Percentiles rank a stretch among this genome's conserved stretches.
phyloP scores from a whole-genome alignment of 2,797 vertebrate species.

The Tapera naevia region DNA sequence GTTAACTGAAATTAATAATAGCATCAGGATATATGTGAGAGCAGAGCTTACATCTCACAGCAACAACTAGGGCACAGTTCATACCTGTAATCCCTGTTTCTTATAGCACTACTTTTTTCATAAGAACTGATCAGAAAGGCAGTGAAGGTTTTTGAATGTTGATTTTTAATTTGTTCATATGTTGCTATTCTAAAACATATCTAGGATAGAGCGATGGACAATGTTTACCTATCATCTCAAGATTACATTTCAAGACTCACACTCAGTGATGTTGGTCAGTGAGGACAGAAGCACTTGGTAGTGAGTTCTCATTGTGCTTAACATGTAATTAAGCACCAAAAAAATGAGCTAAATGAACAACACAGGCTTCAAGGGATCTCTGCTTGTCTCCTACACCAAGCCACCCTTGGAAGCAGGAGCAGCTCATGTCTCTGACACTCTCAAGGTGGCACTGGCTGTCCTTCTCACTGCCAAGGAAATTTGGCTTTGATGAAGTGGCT shows the following conservation, averaged over 20 bases:
- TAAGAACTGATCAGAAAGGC: background rate
- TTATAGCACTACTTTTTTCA: background rate
- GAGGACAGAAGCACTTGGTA: background rate
- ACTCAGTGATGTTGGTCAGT: background rate
- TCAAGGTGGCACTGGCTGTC: rapidly evolving
- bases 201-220: background rate
- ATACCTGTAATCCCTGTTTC: background rate
- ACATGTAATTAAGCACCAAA: background rate
- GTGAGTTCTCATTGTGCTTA: background rate
- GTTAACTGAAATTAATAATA: background rate
- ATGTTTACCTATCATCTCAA: background rate
- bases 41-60: background rate
- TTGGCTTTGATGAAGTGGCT: background rate
- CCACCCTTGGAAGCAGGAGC: background rate
- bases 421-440: rapidly evolving
- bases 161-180: background rate
- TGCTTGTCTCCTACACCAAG: background rate
- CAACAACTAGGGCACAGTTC: background rate
- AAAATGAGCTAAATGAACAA: background rate
- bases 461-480: background rate
- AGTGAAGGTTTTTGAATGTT: background rate
- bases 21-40: background rate
- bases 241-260: background rate
- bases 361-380: background rate
- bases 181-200: rapidly evolving